Base-by-base conservation (phyloP, 2,888 invertebrate genomes). In the Aleiodes alternator region DNA sequence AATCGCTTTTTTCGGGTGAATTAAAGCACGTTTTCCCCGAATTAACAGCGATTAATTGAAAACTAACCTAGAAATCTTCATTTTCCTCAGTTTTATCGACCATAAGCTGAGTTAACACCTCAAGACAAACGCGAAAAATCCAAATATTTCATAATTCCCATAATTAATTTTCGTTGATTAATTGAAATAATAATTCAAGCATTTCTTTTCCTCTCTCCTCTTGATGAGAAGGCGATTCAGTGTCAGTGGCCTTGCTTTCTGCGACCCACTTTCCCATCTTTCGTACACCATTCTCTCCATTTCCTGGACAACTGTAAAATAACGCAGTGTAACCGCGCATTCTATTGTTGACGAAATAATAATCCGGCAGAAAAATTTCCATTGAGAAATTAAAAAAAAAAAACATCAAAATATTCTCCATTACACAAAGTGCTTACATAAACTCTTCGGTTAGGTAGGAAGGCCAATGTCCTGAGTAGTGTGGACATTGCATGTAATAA, bases 191-290 rank as follows among this genome's bases (percentile, higher is more conserved):
- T 38, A 55, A 34, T 69, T 53, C 55, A 43, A 34, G 34, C 34
- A 34, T 34, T 34, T 55, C 11, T 66, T 50, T 53, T 48, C 11
- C 53, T 64, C 55, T 71, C 64, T 73, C 14, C 16, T 48, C 31
- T 57, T 12, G 9, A 59, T 38, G 23, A 43, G 59, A 14, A 31
- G 51, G 51, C 12, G 14, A 81, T 82, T 82, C 85, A 88, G 88
- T 88, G 89, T 89, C 87, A 89, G 87, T 89, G 88, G 88, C 88
- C 89, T 89, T 89, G 87, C 89, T 89, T 89, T 89, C 88, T 88
- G 89, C 87, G 89, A 88, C 89, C 89, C 83, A 89, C 89, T 88
- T 89, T 88, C 87, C 82, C 86, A 78, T 50, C 68, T 23, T 61
- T 34, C 51, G 50, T 59, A 53, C 23, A 23, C 53, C 70, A 55